A percentile compares a stretch with the other conserved stretches of the same genome.
phyloP scores from a whole-genome alignment of 2,888 invertebrate species.

The Apotomis betuletana region DNA sequence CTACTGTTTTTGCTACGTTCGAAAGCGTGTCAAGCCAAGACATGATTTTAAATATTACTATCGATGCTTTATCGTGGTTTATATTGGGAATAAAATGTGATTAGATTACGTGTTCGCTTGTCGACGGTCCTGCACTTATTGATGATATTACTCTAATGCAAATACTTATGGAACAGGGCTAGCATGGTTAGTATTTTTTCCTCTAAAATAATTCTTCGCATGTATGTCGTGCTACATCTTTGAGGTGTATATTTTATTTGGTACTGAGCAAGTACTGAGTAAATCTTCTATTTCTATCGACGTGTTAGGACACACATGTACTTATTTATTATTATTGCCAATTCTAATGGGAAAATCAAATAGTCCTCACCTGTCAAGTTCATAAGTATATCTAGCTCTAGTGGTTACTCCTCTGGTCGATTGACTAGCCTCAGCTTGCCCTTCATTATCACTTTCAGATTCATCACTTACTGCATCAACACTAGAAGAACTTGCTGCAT shows the following conservation, averaged over 20 bases:
- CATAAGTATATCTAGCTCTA: conserved; percentile 2
- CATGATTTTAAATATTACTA: conserved; percentile 6
- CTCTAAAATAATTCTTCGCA: too few relatives aligned
- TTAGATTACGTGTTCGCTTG: conserved; percentile 2
- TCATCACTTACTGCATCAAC: not conserved
- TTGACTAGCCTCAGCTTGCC: not conserved
- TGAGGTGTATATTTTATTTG: too few relatives aligned
- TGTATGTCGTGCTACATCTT: too few relatives aligned
- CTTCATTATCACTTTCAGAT: conserved; percentile 7
- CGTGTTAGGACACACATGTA: too few relatives aligned
- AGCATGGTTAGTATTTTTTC: not conserved
- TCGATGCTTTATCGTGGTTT: not conserved
- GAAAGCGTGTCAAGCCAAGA: conserved; percentile 8
- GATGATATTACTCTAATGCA: not conserved
- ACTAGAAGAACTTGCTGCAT: not conserved
- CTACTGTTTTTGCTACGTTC: conserved; percentile 3
- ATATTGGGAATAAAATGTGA: not conserved
- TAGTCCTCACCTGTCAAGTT: conserved; percentile 1
- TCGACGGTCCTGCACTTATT: not conserved
- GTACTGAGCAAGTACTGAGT: too few relatives aligned
- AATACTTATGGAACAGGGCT: not conserved
- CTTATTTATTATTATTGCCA: too few relatives aligned
- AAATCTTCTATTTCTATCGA: too few relatives aligned
- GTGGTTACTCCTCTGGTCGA: conserved; percentile 8
- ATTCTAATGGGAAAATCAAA: too few relatives aligned